Conservation (phyloP, 2,797 vertebrate genomes). For the Silurus lanzhouensis region DNA sequence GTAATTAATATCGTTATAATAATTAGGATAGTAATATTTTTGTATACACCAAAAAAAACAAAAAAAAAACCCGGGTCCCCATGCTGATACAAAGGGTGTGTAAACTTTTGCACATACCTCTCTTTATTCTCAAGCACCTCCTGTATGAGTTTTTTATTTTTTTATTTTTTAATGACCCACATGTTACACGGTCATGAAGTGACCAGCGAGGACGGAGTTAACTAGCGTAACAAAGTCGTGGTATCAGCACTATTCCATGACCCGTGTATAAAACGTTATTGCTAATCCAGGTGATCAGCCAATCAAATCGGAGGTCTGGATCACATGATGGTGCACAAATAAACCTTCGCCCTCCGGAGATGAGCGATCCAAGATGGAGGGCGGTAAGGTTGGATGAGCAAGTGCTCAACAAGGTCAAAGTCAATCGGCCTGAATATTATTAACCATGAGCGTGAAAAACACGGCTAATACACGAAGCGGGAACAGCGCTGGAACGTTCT, state of each 20-base stretch:
- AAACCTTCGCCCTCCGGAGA: conserved; percentile 26
- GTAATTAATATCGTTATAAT: no score
- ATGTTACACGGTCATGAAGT: conserved; percentile 20
- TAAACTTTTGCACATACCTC: not conserved
- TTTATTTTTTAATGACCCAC: not conserved
- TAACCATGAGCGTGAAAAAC: conserved; percentile 30
- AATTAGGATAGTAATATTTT: no score
- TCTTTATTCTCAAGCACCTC: not conserved
- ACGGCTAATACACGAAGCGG: not conserved
- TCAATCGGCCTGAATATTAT: conserved; percentile 44
- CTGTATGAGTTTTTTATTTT: not conserved
- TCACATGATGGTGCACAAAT: conserved; percentile 25
- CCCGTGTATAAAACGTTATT: not conserved
- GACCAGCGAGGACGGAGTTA: conserved; percentile 23
- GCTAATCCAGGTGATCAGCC: conserved; percentile 36
- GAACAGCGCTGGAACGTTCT: no score
- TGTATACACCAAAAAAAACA: no score
- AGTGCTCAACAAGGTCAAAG: conserved; percentile 40
- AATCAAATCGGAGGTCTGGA: conserved; percentile 26
- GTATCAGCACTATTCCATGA: conserved; percentile 35
- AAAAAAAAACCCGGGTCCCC: not conserved
- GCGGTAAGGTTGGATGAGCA: not conserved
- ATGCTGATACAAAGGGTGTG: not conserved
- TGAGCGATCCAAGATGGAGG: conserved; percentile 9
- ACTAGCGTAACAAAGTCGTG: conserved; percentile 21